Percentiles rank a stretch among this genome's conserved stretches.
phyloP scores from a whole-genome alignment of 2,797 vertebrate genomes.

The Cyprinella venusta region DNA sequence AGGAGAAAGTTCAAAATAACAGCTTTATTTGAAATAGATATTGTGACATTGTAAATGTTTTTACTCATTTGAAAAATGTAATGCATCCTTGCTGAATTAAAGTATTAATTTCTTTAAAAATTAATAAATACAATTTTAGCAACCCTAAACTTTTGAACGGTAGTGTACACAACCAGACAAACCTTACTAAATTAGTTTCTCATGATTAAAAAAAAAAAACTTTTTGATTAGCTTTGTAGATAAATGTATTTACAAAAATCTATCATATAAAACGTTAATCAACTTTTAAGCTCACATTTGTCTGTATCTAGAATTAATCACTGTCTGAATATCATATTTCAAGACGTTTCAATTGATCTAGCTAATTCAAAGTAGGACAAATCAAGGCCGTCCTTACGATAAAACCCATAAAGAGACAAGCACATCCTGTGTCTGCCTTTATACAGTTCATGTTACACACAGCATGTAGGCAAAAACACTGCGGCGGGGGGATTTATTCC shows the following conservation, averaged over 20 bases:
- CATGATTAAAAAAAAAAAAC: not conserved
- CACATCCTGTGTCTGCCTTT: not conserved
- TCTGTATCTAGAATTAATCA: not conserved
- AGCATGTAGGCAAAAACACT: constrained; percentile 21
- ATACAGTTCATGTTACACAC: constrained; percentile 28
- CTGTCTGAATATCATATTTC: not conserved
- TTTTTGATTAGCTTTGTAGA: not conserved
- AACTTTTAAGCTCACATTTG: too few species aligned
- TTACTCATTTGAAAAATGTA: not conserved
- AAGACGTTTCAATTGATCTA: constrained; percentile 5
- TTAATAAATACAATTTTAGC: not conserved
- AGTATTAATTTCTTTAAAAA: not conserved
- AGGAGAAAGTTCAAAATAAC: not conserved
- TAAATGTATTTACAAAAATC: not conserved
- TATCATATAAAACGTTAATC: not conserved
- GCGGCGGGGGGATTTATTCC: constrained; percentile 35
- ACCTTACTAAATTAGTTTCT: not conserved
- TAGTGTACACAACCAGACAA: not conserved
- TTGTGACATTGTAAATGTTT: not conserved
- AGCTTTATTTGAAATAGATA: not conserved
- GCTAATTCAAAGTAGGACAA: constrained; percentile 26
- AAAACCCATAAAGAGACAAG: not conserved
- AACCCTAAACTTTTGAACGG: not conserved
- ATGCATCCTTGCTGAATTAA: not conserved
- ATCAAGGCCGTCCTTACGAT: not conserved